Base-by-base conservation (phyloP, 2,888 invertebrate species). In the Synergus laeviventris region DNA sequence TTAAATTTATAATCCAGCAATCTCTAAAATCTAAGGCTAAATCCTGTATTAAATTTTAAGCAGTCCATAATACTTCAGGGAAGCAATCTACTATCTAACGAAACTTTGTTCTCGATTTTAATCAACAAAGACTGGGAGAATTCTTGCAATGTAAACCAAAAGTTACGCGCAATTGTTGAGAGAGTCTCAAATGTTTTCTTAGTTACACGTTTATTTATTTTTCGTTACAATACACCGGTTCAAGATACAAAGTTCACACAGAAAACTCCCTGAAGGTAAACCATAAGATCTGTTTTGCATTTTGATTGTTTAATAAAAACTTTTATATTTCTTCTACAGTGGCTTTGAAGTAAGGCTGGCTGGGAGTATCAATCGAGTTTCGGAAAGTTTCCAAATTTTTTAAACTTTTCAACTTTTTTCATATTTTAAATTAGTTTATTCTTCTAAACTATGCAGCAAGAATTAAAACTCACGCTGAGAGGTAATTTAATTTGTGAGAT, bases 271-370 rank as follows among this genome's bases (percentile, higher is more conserved):
- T 18, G 39, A 45, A 66, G 45, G 42, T 66, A 24, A 66, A 45
- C 24, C 45, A 45, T 45, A 66, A 66, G 66, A 66, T 66, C 45
- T 66, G 66, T 45, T 66, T 66, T 66, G 24, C 66, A 66, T 66
- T 66, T 66, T 66, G 42, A 66, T 66, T 45, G 45, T 45, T 24
- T 66, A 45, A 45, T 66, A 42, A 66, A 66, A 66, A 66, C 66
- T 66, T 45, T 45, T 24, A 66, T 45, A 45, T 66, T 66, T 66
- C 66, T 66, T 31, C 42, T 45, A 45, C 66, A 66, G 24, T 45
- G 24, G n/a, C 45, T 66, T 66, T 66, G 11, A 11, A 45, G 45
- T 66, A 42, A 45, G 31, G 24, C 66, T 7, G 31, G 24, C 66
- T 7, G n/a, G 16, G 66, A 38, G 61, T 18, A 38, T 16, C 24